These are phyloP conservation scores for Myanophis thanlyinensis DNA, from an alignment of 2,113 vertebrate genomes.

Conservation along the genomic window DNA sequence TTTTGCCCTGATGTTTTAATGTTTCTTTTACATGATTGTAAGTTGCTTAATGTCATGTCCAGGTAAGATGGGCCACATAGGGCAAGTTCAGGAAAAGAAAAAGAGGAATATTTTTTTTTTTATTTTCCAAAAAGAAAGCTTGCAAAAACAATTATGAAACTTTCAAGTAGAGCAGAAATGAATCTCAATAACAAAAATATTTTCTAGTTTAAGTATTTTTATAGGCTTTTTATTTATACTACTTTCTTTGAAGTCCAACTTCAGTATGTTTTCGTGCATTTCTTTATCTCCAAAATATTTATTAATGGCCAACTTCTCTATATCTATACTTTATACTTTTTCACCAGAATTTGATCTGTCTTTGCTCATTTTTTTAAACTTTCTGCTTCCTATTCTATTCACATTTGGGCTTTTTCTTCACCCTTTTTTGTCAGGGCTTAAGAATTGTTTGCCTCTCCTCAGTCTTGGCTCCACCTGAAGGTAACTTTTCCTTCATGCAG, in stretches of 20 bases:
- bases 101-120: too few species aligned
- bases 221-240: neutral
- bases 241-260: neutral
- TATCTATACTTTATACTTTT: neutral
- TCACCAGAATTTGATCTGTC: neutral
- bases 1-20: neutral
- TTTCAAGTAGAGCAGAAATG: too few species aligned
- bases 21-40: neutral
- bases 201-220: neutral
- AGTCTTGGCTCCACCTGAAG: neutral
- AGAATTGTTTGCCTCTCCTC: neutral
- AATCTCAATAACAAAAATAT: neutral
- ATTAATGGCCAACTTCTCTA: neutral
- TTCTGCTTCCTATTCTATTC: neutral
- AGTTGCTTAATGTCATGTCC: too few species aligned
- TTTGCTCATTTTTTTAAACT: neutral
- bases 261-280: neutral
- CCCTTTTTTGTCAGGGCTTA: neutral
- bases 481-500: neutral
- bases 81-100: neutral
- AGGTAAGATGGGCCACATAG: too few species aligned
- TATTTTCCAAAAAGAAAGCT: too few species aligned
- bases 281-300: neutral
- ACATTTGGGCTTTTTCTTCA: neutral
- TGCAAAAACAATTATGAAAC: too few species aligned